Evolutionary conservation across 1,140 invertebrate genomes (phyloP).

Genomic region (Lepidurus packardi): DNA sequence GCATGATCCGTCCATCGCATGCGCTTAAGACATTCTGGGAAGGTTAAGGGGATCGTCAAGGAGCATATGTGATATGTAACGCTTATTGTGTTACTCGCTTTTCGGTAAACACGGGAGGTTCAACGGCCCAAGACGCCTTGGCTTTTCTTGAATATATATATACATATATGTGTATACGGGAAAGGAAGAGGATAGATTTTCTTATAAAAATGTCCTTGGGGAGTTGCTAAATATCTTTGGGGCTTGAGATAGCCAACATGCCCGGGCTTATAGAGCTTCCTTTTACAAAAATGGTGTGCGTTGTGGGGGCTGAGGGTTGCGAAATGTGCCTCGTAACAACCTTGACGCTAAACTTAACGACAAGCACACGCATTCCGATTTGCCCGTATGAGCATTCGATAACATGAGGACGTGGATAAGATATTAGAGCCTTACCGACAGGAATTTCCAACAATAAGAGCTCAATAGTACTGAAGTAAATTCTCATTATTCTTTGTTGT

Average conservation of each 20-base stretch:
- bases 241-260: background rate
- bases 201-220: background rate
- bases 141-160: background rate
- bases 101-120: background rate
- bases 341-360: background rate
- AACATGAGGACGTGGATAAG: too few relatives aligned
- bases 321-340: constrained; percentile 14
- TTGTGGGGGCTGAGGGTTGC: background rate
- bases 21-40: background rate
- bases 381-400: background rate
- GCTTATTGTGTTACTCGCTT: background rate
- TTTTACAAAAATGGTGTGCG: background rate
- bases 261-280: background rate
- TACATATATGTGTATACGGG: too few relatives aligned
- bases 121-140: background rate
- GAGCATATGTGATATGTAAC: background rate
- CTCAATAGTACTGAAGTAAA: too few relatives aligned
- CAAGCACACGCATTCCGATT: background rate
- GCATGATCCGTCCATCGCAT: background rate
- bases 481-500: too few relatives aligned
- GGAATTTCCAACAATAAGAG: too few relatives aligned
- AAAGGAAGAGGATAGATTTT: background rate
- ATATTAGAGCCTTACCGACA: too few relatives aligned
- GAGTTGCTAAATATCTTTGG: constrained; percentile 5
- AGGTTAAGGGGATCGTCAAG: background rate